Conservation (phyloP, 2,797 vertebrate genomes). For the Kryptolebias ocellatus region DNA sequence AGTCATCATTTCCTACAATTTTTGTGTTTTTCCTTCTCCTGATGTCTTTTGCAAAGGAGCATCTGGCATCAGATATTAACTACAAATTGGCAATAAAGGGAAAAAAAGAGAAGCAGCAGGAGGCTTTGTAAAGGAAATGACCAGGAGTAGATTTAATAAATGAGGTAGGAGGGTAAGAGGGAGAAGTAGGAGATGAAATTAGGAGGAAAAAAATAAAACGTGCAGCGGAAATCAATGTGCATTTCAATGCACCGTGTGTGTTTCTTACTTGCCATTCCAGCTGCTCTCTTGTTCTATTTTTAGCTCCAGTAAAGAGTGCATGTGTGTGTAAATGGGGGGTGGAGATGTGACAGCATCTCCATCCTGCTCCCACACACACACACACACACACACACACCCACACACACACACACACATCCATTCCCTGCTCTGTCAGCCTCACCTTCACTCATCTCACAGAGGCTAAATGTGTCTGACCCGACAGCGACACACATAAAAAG, state of each 20-base stretch:
- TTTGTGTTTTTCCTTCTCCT: slow-evolving; percentile 36
- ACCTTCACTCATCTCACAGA: slow-evolving; percentile 79
- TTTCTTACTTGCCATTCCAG: slow-evolving; percentile 82
- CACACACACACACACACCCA: slow-evolving; percentile 39
- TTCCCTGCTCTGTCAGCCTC: slow-evolving; percentile 66
- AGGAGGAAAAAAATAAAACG: slow-evolving; percentile 26
- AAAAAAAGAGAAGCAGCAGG: slow-evolving; percentile 30
- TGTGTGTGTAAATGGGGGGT: slow-evolving; percentile 59
- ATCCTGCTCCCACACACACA: slow-evolving; percentile 49
- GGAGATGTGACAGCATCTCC: slow-evolving; percentile 72
- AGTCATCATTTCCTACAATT: slow-evolving; percentile 40
- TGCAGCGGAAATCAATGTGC: slow-evolving; percentile 62
- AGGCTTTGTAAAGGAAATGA: slow-evolving; percentile 58
- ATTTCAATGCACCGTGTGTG: slow-evolving; percentile 54
- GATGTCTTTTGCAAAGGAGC: slow-evolving; percentile 25
- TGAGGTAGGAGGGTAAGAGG: slow-evolving; percentile 40
- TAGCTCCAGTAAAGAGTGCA: slow-evolving; percentile 70
- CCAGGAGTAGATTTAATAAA: slow-evolving; percentile 67
- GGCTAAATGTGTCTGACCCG: slow-evolving; percentile 76
- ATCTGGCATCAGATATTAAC: slow-evolving; percentile 32
- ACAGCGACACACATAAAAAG: slow-evolving; percentile 53
- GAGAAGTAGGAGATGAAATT: slow-evolving; percentile 59
- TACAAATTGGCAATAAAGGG: slow-evolving; percentile 14
- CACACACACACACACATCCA: slow-evolving; percentile 41
- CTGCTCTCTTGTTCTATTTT: slow-evolving; percentile 84